Evolutionary conservation across 2,113 vertebrate genomes (phyloP), one percentile per base, ranked within the genome.

Genomic region (Colaptes auratus): DNA sequence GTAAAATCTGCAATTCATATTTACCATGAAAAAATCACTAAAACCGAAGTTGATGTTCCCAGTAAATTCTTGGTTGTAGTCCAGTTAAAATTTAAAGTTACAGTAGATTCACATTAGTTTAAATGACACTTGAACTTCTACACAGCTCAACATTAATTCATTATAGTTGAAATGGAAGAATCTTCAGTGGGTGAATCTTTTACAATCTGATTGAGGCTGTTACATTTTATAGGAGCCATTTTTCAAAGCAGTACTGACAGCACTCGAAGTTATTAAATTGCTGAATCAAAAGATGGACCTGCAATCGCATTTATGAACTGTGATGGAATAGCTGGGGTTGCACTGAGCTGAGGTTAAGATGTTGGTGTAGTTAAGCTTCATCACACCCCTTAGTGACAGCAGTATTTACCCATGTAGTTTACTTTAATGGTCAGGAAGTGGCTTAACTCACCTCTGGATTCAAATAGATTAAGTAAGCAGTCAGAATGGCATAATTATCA

Each of bases 251-350:
- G 97, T 98, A 98, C 98, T 99, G 99, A 99, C 99, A 99, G 99
- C 98, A 98, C 98, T 99, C 96, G 98, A 98, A 98, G 98, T 99
- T 99, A 99, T 99, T 99, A 99, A 99, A 99, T 98, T 99, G 98
- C 97, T 97, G 98, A 98, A 98, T 99, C 98, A 98, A 98, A 98
- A 98, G 97, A 97, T 93, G 97, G 97, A 97, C 98, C 97, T 96
- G 96, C 95, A 96, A 92, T 97, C 87, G 91, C 97, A 93, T 98
- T 98, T 98, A 98, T 98, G 98, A 97, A 97, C 97, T 98, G 97
- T 97, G 97, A 96, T 97, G 96, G 97, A 97, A 96, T 95, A 83
- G 95, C 97, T 64, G 75, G 97, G 96, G 96, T 93, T 89, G 80
- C 75, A 33, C 92, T 50, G 92, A 90, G 89, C 95, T 30, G 95